A percentile compares a stretch with the other conserved stretches of the same genome.
Evolutionary conservation across 2,113 vertebrate genomes (phyloP).

Genomic region (Tyrannus savana): DNA sequence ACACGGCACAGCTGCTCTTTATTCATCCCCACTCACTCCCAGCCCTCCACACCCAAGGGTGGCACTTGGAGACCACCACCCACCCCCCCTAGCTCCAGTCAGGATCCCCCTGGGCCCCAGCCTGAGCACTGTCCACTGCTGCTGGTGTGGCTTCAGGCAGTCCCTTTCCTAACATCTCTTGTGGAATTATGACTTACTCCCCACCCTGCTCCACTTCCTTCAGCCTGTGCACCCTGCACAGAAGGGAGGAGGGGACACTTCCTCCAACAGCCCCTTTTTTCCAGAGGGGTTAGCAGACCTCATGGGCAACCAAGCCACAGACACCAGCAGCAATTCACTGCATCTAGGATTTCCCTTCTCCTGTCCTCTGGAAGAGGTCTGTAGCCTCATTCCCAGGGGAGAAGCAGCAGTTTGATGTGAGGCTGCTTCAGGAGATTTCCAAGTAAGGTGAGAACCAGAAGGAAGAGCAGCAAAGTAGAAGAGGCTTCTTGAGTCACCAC

Average conservation of each 20-base stretch:
- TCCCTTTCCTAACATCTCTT: background rate
- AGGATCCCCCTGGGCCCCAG: background rate
- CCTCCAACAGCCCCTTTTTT: background rate
- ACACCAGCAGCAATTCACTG: background rate
- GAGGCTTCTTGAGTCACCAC: background rate
- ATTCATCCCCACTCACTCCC: background rate
- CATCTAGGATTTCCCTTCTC: background rate
- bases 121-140: background rate
- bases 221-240: background rate
- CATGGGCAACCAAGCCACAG: rapidly evolving
- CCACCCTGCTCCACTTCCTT: background rate
- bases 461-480: background rate
- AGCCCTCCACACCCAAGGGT: background rate
- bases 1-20: background rate
- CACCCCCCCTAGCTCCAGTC: background rate
- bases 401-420: background rate
- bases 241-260: background rate
- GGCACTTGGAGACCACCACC: background rate
- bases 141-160: background rate
- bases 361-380: background rate
- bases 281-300: background rate
- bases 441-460: background rate
- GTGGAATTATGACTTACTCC: background rate
- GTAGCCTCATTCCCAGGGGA: background rate
- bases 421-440: background rate